Base-by-base conservation (phyloP, 2,888 invertebrate species). In the Zeuzera pyrina region DNA sequence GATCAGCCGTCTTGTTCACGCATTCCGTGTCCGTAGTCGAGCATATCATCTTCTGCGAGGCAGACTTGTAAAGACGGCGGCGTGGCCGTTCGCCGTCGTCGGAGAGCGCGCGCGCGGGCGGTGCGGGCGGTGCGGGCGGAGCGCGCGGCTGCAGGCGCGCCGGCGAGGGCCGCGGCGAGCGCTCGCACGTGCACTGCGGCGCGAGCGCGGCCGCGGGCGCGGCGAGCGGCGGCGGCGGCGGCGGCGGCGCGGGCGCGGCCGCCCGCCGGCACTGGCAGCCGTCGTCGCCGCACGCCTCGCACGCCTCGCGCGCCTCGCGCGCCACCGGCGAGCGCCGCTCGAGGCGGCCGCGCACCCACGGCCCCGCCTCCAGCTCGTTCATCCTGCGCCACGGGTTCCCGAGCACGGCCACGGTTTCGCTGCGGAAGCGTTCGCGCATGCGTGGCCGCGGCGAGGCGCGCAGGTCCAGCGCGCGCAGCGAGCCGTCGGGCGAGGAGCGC, bases 371-470 rank as follows among this genome's bases (percentile, higher is more conserved):
- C 12, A 31, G 25, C 29, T 66, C 72, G 51, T 66, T 64, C 71
- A 72, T 69, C 47, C 67, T 70, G 23, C 70, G 65, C 73, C 73
- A 73, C 7, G 73, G 74, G 45, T 74, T 53, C 23, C 52, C 55
- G 23, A 54, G 41, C 13, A 56, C 57, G 29, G 52, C 38, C 30
- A 47, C 45, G 19, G 48, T 42, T 22, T 51, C 50, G 31, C 47
- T 43, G 36, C 49, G 40, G 34, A 47, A 47, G 35, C 43, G 47
- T 32, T 45, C 45, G 50, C 47, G 28, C 19, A 15, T 15, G 44
- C 35, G 39, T 6, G 28, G 31, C 11, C 28, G 30, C 27, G 30
- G 15, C 3, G n/a, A 8, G 39, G 29, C 19, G 30, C 16, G 16
- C 21, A 12, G 32, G 19, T 52, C 49, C 22, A 46, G 52, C 30